Evolutionary conservation across 2,888 invertebrate genomes (phyloP).

Genomic region (Agrilus biguttatus): DNA sequence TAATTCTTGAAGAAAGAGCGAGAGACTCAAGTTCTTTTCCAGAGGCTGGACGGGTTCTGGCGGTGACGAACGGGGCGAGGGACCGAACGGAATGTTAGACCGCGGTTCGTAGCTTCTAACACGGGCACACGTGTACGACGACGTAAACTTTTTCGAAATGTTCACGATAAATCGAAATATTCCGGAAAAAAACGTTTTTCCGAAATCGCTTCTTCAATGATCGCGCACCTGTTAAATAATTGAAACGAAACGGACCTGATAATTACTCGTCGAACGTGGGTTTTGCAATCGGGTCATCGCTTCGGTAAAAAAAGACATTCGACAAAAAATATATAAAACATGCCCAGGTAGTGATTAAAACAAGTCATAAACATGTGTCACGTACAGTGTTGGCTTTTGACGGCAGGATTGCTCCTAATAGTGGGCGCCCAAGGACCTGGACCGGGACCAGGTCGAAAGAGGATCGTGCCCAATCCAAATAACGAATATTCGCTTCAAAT

Average conservation of each 20-base stretch:
- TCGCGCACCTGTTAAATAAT: constrained; percentile 15
- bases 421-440: constrained; percentile 26
- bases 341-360: constrained; percentile 8
- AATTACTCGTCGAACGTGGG: constrained; percentile 13
- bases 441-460: constrained; percentile 23
- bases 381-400: constrained; percentile 17
- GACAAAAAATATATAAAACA: not conserved
- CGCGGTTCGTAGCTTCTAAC: constrained; percentile 24
- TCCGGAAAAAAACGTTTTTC: not conserved
- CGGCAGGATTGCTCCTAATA: constrained; percentile 17
- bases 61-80: constrained; percentile 30
- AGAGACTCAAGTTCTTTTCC: constrained; percentile 16
- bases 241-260: constrained; percentile 19
- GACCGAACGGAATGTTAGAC: constrained; percentile 31
- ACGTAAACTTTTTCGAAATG: not conserved
- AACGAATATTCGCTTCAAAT: constrained; percentile 43
- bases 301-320: no score
- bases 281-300: constrained; percentile 11
- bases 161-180: not conserved
- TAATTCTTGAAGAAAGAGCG: constrained; percentile 16
- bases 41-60: constrained; percentile 29
- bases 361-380: constrained; percentile 15
- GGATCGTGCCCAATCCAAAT: constrained; percentile 20
- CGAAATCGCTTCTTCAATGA: no score
- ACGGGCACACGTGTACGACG: constrained; percentile 25